phyloP scores from a whole-genome alignment of 2,888 invertebrate genomes.

The Cistogaster globosa region DNA sequence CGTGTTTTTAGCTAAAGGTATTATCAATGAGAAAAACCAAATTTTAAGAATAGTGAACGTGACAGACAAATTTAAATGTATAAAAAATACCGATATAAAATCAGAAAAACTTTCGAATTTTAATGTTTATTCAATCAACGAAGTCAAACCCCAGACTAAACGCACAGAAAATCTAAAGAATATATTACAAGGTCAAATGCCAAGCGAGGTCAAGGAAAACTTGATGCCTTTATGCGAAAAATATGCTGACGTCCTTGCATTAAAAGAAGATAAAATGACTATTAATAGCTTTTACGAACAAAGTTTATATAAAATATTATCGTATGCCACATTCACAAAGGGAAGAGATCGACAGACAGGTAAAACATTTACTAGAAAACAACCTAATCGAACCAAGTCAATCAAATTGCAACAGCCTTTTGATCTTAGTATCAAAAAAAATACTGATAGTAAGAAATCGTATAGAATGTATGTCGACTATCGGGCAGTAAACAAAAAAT shows the following conservation, averaged over 20 bases:
- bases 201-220: neutral
- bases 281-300: slow-evolving; percentile 22
- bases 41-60: too few relatives aligned
- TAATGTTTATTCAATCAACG: neutral
- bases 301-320: slow-evolving; percentile 27
- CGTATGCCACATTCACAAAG: neutral
- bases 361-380: neutral
- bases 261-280: slow-evolving; percentile 22
- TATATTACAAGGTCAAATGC: neutral
- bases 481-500: slow-evolving; percentile 8
- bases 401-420: neutral
- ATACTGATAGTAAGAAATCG: neutral
- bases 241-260: neutral
- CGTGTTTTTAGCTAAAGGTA: neutral
- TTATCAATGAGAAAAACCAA: neutral
- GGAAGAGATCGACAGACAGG: neutral
- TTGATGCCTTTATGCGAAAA: neutral
- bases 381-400: neutral
- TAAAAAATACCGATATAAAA: too few relatives aligned
- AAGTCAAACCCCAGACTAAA: neutral
- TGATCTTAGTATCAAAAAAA: slow-evolving; percentile 2
- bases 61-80: too few relatives aligned
- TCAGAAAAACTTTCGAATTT: neutral
- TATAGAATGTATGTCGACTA: slow-evolving; percentile 30
- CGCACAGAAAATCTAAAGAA: neutral